Base-by-base conservation (phyloP, 2,113 vertebrate species). In the Corythoichthys intestinalis region DNA sequence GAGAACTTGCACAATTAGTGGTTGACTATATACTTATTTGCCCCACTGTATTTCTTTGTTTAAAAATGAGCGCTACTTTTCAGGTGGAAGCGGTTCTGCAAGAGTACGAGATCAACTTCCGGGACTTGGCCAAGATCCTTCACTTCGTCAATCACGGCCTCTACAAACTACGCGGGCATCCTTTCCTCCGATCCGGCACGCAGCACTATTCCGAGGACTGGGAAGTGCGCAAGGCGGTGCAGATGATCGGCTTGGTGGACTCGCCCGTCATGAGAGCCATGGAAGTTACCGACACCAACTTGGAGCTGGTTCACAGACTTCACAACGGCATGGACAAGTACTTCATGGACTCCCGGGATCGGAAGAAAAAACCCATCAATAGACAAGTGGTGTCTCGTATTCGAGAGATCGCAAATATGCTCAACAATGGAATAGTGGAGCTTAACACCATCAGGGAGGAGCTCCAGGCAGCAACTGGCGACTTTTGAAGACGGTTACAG, bases 131-230 rank as follows among this genome's bases (percentile, higher is more conserved):
- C 0, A 86, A 75, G 56, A 84, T 90, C 79, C 77, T 93, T 49
- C 66, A 69, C 52, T 93, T 90, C 7, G 38, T 92, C 52, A 78
- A 83, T 17, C 73, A 90, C 28, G 91, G 88, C 10, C 4, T 92
- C 38, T 81, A 68, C 47, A 83, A 79, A 35, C 72, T 93, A 3
- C 80, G 85, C 0, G 82, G 76, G 15, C 88, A 91, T 54, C 86
- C 88, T 0, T 85, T 92, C 72, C 86, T 91, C 35, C 56, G 89
- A 6, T 87, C 82, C 0, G 86, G 88, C 46, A 91, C 87, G 37
- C 88, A 90, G 65, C 90, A 92, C 76, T 91, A 90, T 65, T 78
- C 88, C 0, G 67, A 81, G 60, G 88, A 91, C 77, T 92, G 90
- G 90, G 89, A 91, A 78, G 70, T 90, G 52, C 86, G 89, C 4